Percentiles rank a stretch among this genome's conserved stretches.
Conservation (phyloP, 2,888 invertebrate species). For the Drosophila atroscutellata region DNA sequence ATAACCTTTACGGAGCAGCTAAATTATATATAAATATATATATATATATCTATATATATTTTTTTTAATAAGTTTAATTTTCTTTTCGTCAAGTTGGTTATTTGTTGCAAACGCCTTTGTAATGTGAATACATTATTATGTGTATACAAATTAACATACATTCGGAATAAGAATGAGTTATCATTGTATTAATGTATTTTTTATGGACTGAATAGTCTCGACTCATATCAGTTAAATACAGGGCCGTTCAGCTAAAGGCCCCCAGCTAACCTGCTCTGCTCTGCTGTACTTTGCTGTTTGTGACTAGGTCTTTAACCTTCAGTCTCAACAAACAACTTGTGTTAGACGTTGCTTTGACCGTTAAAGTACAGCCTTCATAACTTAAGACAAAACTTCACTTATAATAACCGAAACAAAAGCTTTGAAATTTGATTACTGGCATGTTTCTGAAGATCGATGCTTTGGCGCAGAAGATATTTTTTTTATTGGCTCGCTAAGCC, state of each 20-base stretch:
- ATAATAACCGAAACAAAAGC: not conserved
- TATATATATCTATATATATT: not conserved
- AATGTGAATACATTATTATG: not conserved
- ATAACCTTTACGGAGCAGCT: not conserved
- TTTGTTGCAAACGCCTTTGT: not conserved
- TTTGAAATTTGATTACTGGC: slow-evolving; percentile 8
- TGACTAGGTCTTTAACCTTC: slow-evolving; percentile 47
- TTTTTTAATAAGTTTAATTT: not conserved
- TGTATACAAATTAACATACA: not conserved
- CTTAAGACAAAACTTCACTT: slow-evolving; percentile 1
- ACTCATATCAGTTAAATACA: slow-evolving; percentile 19
- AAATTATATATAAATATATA: not conserved
- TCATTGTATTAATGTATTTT: slow-evolving; percentile 20
- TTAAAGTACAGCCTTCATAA: slow-evolving; percentile 58
- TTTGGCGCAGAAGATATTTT: slow-evolving; percentile 5
- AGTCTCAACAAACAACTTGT: slow-evolving; percentile 8
- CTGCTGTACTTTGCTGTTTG: slow-evolving; percentile 9
- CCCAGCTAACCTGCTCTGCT: slow-evolving; percentile 16
- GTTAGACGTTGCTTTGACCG: slow-evolving; percentile 42
- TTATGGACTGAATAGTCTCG: slow-evolving; percentile 2
- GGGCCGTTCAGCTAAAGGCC: slow-evolving; percentile 24
- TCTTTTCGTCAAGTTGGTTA: not conserved
- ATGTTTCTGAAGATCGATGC: slow-evolving; percentile 9
- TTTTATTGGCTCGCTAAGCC: slow-evolving; percentile 7
- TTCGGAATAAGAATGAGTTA: slow-evolving; percentile 9